phyloP scores from a whole-genome alignment of 2,113 vertebrate species.

The Anguilla rostrata region DNA sequence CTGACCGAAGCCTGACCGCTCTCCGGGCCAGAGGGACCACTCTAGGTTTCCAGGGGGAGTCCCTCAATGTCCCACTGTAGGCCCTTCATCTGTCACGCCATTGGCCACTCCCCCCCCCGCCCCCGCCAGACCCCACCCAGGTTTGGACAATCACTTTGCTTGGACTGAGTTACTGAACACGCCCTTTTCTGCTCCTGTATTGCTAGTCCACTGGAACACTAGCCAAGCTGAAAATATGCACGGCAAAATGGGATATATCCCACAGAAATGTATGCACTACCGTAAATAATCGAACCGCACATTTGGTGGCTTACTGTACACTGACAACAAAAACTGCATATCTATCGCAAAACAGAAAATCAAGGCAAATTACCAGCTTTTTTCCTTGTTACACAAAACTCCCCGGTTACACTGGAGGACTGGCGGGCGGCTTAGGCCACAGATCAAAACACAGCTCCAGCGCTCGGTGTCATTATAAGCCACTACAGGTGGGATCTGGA shows the following conservation, averaged over 20 bases:
- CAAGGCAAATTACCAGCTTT: no score
- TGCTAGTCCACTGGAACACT: neutral
- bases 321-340: no score
- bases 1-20: neutral
- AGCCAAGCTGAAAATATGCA: neutral
- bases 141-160: neutral
- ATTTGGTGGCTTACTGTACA: no score
- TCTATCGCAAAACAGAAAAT: no score
- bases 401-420: neutral
- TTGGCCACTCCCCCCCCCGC: neutral
- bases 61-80: neutral
- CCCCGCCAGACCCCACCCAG: neutral
- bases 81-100: neutral
- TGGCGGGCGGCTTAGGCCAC: neutral
- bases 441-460: constrained; percentile 1
- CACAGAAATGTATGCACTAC: neutral
- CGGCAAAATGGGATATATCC: neutral
- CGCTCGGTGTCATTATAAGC: constrained; percentile 8
- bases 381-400: no score
- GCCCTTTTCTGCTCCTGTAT: neutral
- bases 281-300: neutral
- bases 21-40: no score
- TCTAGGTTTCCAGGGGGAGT: neutral
- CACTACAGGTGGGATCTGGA: constrained; percentile 24
- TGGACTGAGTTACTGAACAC: neutral